Evolutionary conservation across 2,797 vertebrate species (phyloP), one percentile per base, ranked within the genome.

Genomic region (Podargus strigoides): DNA sequence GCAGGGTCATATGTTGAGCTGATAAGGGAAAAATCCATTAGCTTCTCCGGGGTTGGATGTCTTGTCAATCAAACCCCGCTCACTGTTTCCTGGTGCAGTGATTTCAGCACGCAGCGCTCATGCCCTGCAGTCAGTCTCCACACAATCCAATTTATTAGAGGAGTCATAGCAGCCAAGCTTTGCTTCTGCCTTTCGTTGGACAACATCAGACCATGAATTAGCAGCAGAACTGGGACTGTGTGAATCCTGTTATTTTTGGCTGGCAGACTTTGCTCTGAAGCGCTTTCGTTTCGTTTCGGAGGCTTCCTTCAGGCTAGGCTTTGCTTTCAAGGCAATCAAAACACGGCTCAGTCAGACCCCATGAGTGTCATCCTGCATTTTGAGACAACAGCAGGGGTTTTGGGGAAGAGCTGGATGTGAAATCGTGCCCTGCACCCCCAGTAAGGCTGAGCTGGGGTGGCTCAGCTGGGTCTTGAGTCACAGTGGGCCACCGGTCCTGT

Each of bases 1-100:
- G 63, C 83, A 77, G 89, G 83, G 91, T 91, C 94, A 93, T 95
- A 50, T 64, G 87, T 96, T 94, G 46, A 97, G 84, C 87, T 87
- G 95, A 95, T 96, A 96, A 93, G 72, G 88, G 74, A 95, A 95
- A 96, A 96, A 96, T 91, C 95, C 95, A 97, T 96, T 94, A 96
- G 77, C 87, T 94, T 87, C 85, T 94, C 67, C 0, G 16, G 88
- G 83, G 85, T 83, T 6, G 10, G 83, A 69, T 1, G 5, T 70
- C 91, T 76, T 94, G 96, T 97, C 96, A 97, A 74, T 96, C 95
- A 93, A 96, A 93, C 9, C 56, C 66, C 1, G 6, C 80, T 94
- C 0, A 5, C 79, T 72, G 82, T 44, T 93, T 63, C 79, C 94
- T 46, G 46, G 66, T 0, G 55, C 76, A 53, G 79, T 82, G 94